Base-by-base conservation (phyloP, 1,140 invertebrate species). In the Drosophila ogumai region DNA sequence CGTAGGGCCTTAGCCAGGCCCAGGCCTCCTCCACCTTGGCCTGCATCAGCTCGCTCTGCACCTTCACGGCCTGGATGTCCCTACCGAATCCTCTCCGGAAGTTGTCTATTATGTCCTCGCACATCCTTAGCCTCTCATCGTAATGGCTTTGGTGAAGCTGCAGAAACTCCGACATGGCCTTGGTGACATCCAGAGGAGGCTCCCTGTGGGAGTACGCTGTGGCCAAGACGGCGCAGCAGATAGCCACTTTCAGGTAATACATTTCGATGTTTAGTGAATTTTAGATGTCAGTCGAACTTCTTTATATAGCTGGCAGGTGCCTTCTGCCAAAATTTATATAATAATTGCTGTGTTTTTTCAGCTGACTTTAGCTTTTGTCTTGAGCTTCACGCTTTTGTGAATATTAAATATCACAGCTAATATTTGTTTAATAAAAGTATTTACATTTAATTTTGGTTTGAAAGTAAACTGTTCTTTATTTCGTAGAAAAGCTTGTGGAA, bases 311-410 rank as follows among this genome's bases (percentile, higher is more conserved):
- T 22, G 6, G 0, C 32, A 55, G 52, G 17, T 55, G 50, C n/a
- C 6, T 49, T 36, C 9, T 55, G 10, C 3, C 34, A 31, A 61
- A 22, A 17, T 66, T 44, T 15, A 36, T 36, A 36, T 54, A 36
- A 54, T 15, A 54, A 22, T 54, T 4, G 13, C 17, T 19, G 0
- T 67, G 17, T 67, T 67, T 63, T 32, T 47, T 25, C 64, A 67
- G 64, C 43, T 67, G 64, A 0, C 3, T 9, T 54, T 6, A 3
- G 10, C 5, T 19, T 7, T 54, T 54, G 22, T 13, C 3, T 1
- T 2, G 3, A 25, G 25, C 8, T 0, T 3, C 50, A 57, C 15
- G 10, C 40, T 60, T 66, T 4, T 67, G 15, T n/a, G 17, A 7
- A 15, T 9, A 54, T 13, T 1, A 34, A 22, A 52, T 34, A 52